Evolutionary conservation across 2,113 vertebrate species (phyloP), one percentile per base, ranked within the genome.

Genomic region (Tor tambroides): DNA sequence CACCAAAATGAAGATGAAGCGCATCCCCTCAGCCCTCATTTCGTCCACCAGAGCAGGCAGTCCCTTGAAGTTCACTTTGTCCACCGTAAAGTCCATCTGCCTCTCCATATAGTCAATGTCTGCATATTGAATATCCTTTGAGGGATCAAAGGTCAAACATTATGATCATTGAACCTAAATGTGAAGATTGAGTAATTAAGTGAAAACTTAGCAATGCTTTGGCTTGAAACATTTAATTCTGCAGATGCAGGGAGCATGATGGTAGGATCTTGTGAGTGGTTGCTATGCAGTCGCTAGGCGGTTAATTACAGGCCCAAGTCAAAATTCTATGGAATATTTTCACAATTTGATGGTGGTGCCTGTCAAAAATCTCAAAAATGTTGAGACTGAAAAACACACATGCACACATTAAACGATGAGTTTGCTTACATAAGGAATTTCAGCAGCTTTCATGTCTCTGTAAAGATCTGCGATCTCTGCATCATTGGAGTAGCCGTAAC

Each of bases 21-120:
- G 94, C 98, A 99, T 98, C 85, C 97, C 97, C 0, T 96, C 92
- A 0, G 0, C 8, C 90, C 94, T 95, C 93, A 98, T 95, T 74
- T 0, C 51, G 6, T 96, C 6, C 32, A 99, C 88, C 38, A 99
- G 90, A 14, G 6, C 69, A 0, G 98, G 97, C 7, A 99, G 90
- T 1, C 91, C 92, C 11, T 43, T 0, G 86, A 99, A 99, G 0
- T 84, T 21, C 3, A 85, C 8, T 6, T 90, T 0, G 79, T 92
- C 87, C 61, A 99, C 84, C 23, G 95, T 95, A 93, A 99, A 99
- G 92, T 99, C 93, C 88, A 97, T 49, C 91, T 98, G 97, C n/a
- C 97, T 95, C 0, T 97, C 95, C 97, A 99, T 95, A 93, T 99
- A 95, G 92, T 99, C 97, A 3, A 99, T 97, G 89, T 99, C 98